Base-by-base conservation (phyloP, 2,888 invertebrate species). In the Andrena bicolor region DNA sequence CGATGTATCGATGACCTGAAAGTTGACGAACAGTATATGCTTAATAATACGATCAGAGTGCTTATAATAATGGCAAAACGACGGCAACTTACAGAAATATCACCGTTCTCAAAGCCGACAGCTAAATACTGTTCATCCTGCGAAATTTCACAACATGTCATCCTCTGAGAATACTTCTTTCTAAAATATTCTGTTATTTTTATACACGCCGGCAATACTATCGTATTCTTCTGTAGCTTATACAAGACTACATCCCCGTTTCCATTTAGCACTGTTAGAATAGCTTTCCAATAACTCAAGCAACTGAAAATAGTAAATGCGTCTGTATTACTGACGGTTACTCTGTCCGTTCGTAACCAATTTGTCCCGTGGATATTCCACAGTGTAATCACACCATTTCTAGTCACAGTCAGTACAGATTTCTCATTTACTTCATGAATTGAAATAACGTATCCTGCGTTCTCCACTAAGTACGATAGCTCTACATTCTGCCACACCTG, bases 81-180 rank as follows among this genome's bases (percentile, higher is more conserved):
- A 66, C 32, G 48, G 10, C 10, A 26, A 90, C 94, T 95, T 94
- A 97, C 96, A 92, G 95, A 94, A 88, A 97, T 95, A 80, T 95
- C 94, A 0, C 97, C 97, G 28, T 94, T 95, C 65, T 95, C 95
- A 26, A 96, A 94, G 0, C 97, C 97, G 88, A 96, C 90, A 0
- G 96, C 96, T 16, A 97, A 93, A 77, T 96, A 94, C 69, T 94
- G 93, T 5, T 95, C 95, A 88, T 96, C 95, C 0, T 94, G 91
- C 0, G 96, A 95, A 95, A 94, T 93, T 68, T 90, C 87, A 77
- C 92, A 93, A 63, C 88, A 92, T 26, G 87, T 90, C 28, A 91
- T 72, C 76, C 86, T 86, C 0, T 80, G 56, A 23, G 16, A 13
- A 49, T 76, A 88, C 30, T 7, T 74, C 6, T 28, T 32, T 48